Evolutionary conservation across 2,888 invertebrate species (phyloP), one percentile per base, ranked within the genome.

Genomic region (Villa cingulata): DNA sequence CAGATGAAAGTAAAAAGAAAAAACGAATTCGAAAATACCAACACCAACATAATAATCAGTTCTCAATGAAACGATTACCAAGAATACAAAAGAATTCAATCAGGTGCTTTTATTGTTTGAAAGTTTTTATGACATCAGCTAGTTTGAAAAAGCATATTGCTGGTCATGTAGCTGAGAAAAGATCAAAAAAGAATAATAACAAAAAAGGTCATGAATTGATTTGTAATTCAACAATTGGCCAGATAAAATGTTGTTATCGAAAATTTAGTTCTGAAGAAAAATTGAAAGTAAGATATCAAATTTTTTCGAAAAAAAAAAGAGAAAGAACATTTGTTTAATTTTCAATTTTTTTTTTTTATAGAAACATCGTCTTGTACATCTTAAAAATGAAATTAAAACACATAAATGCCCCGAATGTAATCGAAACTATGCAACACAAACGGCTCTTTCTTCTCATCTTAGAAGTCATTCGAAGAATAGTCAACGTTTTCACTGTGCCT

Each of bases 401-500:
- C 65, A 80, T 51, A 74, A 80, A 59, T 85, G 84, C 61, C 69
- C 74, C 37, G 68, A 75, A 40, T 83, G 83, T 58, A 70, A 71
- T 34, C 81, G 81, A 61, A 64, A 78, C 45, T 83, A 84, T 63
- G 72, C 83, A 58, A 84, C 80, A 55, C 80, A 81, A 59, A 80
- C 83, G 1, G 83, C 84, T 4, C 66, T 85, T 19, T 74, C 80
- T 3, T 81, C 82, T 55, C 85, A 86, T 62, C 62, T 80, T 49
- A 83, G 83, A 66, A 78, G 77, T 5, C 85, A 85, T 74, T 47
- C 54, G 19, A 51, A 49, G 41, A 50, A 50, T 2, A 51, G 48
- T 34, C 18, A 38, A n/a, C 43, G 38, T n/a, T 57, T 56, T 45
- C 49, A 52, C 2, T 86, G 86, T 61, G 80, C 83, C 0, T 79